Evolutionary conservation across 2,888 invertebrate species (phyloP), one percentile per base, ranked within the genome.

Genomic region (Noctua pronuba): DNA sequence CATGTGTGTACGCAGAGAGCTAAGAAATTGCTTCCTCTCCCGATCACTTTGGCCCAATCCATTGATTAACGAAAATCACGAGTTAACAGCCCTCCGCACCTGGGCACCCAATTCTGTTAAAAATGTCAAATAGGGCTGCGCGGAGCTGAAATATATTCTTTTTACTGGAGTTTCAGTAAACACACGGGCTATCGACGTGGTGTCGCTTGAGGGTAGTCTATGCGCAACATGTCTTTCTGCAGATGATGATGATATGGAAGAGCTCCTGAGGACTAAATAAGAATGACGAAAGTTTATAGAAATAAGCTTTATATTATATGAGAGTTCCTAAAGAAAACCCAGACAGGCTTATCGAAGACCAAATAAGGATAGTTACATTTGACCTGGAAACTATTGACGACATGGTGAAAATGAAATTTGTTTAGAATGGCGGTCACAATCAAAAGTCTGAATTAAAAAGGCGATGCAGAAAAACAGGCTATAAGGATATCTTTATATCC

Each of bases 11-110:
- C 44, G 67, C 35, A 72, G 65, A 78, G 65, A 87, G 89, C 91
- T 95, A 96, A 96, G 95, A 95, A 95, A 96, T 96, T 96, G 95
- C 92, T 92, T 92, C 90, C 90, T 88, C 79, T 84, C 87, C 88
- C 88, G 90, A 91, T 90, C 88, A 86, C 89, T 89, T 92, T 90
- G 84, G 89, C 88, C 90, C 86, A 89, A 92, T 90, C 91, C 94
- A 93, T 95, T 95, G 95, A 95, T 95, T 95, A 94, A 92, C 84
- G 91, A 90, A 95, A 96, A 96, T 96, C 96, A 94, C 91, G 91
- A 93, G 92, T 84, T 86, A 89, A 91, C 89, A 85, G 77, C 73
- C 82, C 70, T 70, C 81, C 38, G 82, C 95, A 95, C 95, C 95
- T 95, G 95, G 87, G 71, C 87, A 86, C 90, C 89, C 91, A 90